Evolutionary conservation across 2,113 vertebrate genomes (phyloP).

Genomic region (Tympanuchus pallidicinctus): DNA sequence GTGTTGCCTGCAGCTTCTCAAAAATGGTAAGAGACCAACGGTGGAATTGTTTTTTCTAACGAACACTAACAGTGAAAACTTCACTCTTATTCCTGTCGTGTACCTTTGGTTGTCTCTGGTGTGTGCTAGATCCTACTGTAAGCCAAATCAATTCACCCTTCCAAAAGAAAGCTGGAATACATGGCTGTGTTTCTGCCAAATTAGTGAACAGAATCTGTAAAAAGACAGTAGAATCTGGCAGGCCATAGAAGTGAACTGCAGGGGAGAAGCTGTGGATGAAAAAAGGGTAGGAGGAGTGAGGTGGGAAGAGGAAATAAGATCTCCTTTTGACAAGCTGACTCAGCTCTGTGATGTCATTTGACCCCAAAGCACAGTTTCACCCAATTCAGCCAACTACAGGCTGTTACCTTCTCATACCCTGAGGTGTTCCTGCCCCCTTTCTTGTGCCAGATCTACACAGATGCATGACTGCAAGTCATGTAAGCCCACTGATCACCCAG

Average conservation of each 20-base stretch:
- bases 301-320: neutral
- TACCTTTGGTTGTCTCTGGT: neutral
- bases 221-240: neutral
- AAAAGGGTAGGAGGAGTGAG: neutral
- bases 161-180: neutral
- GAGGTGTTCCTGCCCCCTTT: neutral
- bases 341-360: neutral
- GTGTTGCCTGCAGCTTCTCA: neutral
- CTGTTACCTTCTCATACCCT: neutral
- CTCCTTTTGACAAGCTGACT: neutral
- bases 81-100: neutral
- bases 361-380: neutral
- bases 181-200: neutral
- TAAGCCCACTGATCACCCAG: neutral
- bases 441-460: neutral
- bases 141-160: neutral
- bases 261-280: fast-evolving
- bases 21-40: neutral
- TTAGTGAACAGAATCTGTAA: neutral
- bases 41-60: too few relatives aligned
- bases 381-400: neutral
- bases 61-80: neutral
- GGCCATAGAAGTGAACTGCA: neutral
- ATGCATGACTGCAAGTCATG: neutral
- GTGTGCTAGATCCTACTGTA: neutral